Conservation (phyloP, 2,113 vertebrate species). For the rabbit (Oryctolagus cuniculus) region DNA sequence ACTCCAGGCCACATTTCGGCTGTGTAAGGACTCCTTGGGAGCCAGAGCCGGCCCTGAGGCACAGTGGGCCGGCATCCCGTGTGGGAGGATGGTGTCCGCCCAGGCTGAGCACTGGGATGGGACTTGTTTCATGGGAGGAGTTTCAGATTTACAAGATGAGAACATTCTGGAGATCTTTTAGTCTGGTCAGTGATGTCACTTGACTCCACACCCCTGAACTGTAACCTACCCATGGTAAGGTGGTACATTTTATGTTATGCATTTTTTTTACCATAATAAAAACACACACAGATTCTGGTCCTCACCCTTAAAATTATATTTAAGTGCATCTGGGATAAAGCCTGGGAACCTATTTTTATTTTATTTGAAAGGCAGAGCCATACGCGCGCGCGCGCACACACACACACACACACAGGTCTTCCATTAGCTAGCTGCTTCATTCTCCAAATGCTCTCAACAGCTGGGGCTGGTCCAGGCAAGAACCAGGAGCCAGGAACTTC, state of each 20-base stretch:
- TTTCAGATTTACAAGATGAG: neutral
- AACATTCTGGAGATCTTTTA: neutral
- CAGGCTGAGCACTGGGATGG: fast-evolving
- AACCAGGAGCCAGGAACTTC: too few species aligned
- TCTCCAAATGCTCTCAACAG: too few species aligned
- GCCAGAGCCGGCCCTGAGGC: too few species aligned
- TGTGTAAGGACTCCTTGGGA: neutral
- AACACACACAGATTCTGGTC: neutral
- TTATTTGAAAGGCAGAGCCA: too few species aligned
- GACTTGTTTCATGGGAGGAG: neutral
- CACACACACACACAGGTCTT: too few species aligned
- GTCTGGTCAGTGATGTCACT: neutral
- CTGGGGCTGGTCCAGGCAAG: too few species aligned
- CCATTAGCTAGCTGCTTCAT: too few species aligned
- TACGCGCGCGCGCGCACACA: too few species aligned
- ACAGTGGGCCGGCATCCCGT: too few species aligned
- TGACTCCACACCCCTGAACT: neutral
- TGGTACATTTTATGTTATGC: neutral
- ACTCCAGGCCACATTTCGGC: fast-evolving
- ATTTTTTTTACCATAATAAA: neutral
- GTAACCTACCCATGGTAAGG: neutral
- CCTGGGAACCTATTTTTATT: neutral
- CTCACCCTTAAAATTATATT: neutral
- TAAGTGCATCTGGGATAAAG: neutral
- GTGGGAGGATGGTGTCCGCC: neutral